Conservation (phyloP, 2,797 vertebrate genomes). For the Hoplostethus mediterraneus region DNA sequence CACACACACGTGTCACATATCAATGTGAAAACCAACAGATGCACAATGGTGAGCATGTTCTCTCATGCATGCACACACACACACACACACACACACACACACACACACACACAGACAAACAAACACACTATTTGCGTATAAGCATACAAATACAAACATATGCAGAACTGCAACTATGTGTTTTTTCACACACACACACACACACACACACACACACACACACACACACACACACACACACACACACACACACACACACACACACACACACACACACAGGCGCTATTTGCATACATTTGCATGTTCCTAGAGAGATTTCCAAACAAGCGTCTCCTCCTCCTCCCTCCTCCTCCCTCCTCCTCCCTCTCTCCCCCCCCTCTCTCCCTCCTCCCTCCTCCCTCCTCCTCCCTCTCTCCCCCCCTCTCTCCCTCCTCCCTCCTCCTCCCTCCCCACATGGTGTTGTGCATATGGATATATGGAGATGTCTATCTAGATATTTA, state of each 20-base stretch:
- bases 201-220: slow-evolving; percentile 43
- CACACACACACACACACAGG: slow-evolving; percentile 25
- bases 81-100: slow-evolving; percentile 1
- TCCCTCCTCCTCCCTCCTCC: no score
- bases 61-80: slow-evolving; percentile 4
- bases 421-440: no score
- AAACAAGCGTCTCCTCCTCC: slow-evolving; percentile 75
- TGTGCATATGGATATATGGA: slow-evolving; percentile 16
- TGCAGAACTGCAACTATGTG: slow-evolving; percentile 44
- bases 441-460: slow-evolving; percentile 53
- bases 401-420: slow-evolving; percentile 19
- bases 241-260: slow-evolving; percentile 37
- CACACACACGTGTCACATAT: slow-evolving; percentile 27
- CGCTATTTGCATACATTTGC: slow-evolving; percentile 76
- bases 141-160: slow-evolving; percentile 56
- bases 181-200: slow-evolving; percentile 32
- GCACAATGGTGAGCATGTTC: slow-evolving; percentile 6
- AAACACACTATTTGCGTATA: slow-evolving; percentile 65
- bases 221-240: slow-evolving; percentile 19
- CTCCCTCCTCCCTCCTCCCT: no score
- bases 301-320: slow-evolving; percentile 77
- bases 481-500: slow-evolving; percentile 48
- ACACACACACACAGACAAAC: slow-evolving; percentile 14
- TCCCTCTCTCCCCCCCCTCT: no score
- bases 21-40: slow-evolving; percentile 15